Base-by-base conservation (phyloP, 2,113 vertebrate genomes). In the Solea senegalensis region DNA sequence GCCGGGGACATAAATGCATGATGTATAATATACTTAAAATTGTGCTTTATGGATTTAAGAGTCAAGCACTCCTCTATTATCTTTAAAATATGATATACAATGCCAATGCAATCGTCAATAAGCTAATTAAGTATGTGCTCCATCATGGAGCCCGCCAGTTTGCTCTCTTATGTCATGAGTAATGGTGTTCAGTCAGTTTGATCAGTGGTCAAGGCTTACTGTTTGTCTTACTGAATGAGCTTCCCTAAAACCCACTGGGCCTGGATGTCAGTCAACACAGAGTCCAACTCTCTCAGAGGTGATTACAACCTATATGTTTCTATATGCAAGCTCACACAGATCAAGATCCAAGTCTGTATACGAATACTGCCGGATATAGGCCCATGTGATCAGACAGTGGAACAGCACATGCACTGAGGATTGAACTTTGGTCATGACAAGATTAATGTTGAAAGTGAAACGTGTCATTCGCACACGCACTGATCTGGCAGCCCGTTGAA, bases 191-290 rank as follows among this genome's bases (percentile, higher is more conserved):
- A 13, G 9, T 67, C 15, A 8, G 40, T 71, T 77, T 79, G 78
- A 80, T 65, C 12, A 4, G 39, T 3, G 69, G 57, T 56, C 65
- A 44, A 52, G 55, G 54, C 67, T 41, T 48, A n/a, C 52, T 64
- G 69, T 74, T 74, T 74, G 70, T 21, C 21, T n/a, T n/a, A n/a
- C n/a, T n/a, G n/a, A n/a, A 78, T 55, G 64, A 81, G 86, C 79
- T 83, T 65, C 63, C 11, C 61, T 63, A 82, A 83, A 83, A 67
- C 69, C 76, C 11, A 5, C 26, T 8, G 71, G 72, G 73, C 74
- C 48, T 55, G 12, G 2, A 51, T 70, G 68, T 61, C 26, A 69
- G 86, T 84, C 85, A 86, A 83, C 83, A 86, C 59, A 49, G 39
- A 73, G 41, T 52, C 69, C 73, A 3, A 40, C 45, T 61, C 61